Evolutionary conservation across 2,797 vertebrate species (phyloP).

Genomic region (Odontamblyopus rebecca): DNA sequence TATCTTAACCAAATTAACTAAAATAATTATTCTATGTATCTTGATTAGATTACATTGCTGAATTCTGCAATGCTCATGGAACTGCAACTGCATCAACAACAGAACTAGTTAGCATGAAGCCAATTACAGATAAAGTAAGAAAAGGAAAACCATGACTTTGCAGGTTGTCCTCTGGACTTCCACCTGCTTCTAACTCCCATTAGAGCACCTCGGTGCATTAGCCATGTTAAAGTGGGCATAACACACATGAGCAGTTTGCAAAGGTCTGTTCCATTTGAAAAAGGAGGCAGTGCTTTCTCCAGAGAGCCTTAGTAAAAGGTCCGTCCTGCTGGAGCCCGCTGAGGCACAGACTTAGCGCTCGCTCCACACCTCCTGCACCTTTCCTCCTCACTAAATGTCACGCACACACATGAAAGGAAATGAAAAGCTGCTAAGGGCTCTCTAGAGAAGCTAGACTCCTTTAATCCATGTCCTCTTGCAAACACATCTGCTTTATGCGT

Average conservation of each 20-base stretch:
- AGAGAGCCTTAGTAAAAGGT: slow-evolving; percentile 51
- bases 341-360: slow-evolving; percentile 46
- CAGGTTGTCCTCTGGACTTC: not conserved
- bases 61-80: not conserved
- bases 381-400: slow-evolving; percentile 58
- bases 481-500: slow-evolving; percentile 14
- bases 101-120: not conserved
- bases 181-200: slow-evolving; percentile 1
- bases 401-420: slow-evolving; percentile 51
- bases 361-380: slow-evolving; percentile 26
- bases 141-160: slow-evolving; percentile 3
- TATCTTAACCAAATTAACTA: not conserved
- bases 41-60: not conserved
- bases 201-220: slow-evolving; percentile 27
- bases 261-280: slow-evolving; percentile 50
- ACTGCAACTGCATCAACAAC: not conserved
- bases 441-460: slow-evolving; percentile 42
- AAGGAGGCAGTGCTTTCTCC: slow-evolving; percentile 31
- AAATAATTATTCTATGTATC: not conserved
- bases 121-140: slow-evolving; percentile 6
- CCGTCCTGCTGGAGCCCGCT: slow-evolving; percentile 35
- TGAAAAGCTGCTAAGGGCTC: slow-evolving; percentile 49
- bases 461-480: slow-evolving; percentile 34
- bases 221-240: slow-evolving; percentile 35
- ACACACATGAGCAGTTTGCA: slow-evolving; percentile 32